phyloP scores from a whole-genome alignment of 2,113 vertebrate species.

The Bos indicus region DNA sequence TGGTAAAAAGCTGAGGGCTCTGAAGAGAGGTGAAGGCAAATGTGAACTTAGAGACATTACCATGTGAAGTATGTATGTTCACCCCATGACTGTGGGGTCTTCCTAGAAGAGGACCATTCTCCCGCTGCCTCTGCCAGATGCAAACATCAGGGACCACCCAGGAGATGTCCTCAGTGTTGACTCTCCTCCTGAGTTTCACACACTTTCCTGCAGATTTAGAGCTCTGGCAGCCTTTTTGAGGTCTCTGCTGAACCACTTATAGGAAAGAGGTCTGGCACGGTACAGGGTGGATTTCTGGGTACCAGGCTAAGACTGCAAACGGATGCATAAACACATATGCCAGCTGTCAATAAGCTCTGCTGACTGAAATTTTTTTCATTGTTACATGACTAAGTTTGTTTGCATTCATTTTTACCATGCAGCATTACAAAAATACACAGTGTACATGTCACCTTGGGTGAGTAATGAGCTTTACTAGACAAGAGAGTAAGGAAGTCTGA shows the following conservation, averaged over 20 bases:
- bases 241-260: neutral
- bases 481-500: neutral
- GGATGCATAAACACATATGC: neutral
- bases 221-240: neutral
- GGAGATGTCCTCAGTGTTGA: neutral
- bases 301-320: neutral
- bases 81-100: neutral
- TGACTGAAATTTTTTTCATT: neutral
- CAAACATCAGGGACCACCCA: neutral
- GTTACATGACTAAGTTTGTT: neutral
- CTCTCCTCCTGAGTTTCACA: neutral
- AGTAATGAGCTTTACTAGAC: neutral
- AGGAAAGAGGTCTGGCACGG: neutral
- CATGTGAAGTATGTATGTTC: neutral
- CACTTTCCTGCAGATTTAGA: neutral
- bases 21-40: neutral
- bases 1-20: neutral
- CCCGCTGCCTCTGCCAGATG: neutral
- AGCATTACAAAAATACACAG: neutral
- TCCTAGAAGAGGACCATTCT: neutral
- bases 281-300: neutral
- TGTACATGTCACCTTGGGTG: neutral
- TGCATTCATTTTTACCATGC: neutral
- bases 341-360: neutral
- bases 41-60: neutral